Percentiles rank a stretch among this genome's conserved stretches.
Evolutionary conservation across 2,113 vertebrate species (phyloP).

Genomic region (Crotalus horridus): DNA sequence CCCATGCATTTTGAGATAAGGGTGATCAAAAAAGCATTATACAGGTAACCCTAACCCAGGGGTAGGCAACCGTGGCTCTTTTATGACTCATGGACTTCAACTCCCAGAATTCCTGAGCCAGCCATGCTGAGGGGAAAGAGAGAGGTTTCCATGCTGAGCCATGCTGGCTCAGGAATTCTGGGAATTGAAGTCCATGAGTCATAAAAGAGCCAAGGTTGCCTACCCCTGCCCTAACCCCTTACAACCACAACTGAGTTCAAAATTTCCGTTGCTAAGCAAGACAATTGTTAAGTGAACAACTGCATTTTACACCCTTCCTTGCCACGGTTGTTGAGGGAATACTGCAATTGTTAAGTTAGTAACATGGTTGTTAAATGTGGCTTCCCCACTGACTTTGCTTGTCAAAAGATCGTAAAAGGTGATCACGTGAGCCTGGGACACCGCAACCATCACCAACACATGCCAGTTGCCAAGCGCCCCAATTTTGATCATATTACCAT

Average conservation of each 20-base stretch:
- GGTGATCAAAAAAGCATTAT: not conserved
- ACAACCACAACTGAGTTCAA: not conserved
- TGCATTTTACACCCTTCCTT: not conserved
- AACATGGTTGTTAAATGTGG: not conserved
- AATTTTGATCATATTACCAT: not conserved
- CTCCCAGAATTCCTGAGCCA: too few relatives aligned
- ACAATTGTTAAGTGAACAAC: not conserved
- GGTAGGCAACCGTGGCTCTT: too few relatives aligned
- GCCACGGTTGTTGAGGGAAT: not conserved
- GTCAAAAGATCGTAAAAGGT: not conserved
- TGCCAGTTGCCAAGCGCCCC: not conserved
- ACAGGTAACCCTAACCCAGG: not conserved
- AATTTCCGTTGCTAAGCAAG: not conserved
- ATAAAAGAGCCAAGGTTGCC: too few relatives aligned
- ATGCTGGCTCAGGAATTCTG: too few relatives aligned
- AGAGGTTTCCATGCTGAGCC: too few relatives aligned
- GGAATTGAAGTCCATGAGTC: too few relatives aligned
- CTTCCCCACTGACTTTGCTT: not conserved
- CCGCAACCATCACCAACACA: not conserved
- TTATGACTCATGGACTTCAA: too few relatives aligned
- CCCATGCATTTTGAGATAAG: not conserved
- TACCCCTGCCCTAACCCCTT: not conserved
- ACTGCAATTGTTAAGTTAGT: not conserved
- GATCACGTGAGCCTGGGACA: not conserved
- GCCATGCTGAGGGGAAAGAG: too few relatives aligned